Conservation (phyloP, 2,113 vertebrate species). For the Deroptyus accipitrinus region DNA sequence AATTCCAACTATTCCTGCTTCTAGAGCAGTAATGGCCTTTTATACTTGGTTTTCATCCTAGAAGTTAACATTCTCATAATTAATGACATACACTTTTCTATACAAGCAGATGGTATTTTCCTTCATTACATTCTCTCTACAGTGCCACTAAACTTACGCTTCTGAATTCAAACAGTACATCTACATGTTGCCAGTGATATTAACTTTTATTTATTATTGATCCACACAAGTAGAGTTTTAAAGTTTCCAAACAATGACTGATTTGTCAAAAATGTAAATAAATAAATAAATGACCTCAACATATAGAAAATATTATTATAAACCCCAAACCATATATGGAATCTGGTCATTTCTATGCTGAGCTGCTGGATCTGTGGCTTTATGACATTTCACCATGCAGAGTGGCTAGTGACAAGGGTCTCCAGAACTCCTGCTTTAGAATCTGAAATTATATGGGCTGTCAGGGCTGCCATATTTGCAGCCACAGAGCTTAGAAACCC, state of each 20-base stretch:
- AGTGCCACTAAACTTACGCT: background rate
- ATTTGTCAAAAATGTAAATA: background rate
- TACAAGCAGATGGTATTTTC: background rate
- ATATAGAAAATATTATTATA: background rate
- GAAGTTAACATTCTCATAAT: background rate
- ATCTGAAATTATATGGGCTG: background rate
- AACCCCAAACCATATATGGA: background rate
- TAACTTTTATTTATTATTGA: background rate
- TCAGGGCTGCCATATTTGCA: background rate
- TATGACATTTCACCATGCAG: background rate
- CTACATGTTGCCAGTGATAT: background rate
- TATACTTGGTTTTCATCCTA: background rate
- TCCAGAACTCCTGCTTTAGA: background rate
- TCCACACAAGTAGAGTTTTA: background rate
- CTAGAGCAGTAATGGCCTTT: background rate
- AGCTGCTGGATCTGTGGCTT: background rate
- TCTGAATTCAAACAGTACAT: background rate
- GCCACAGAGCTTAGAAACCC: background rate
- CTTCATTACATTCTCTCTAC: background rate
- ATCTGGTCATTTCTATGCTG: background rate
- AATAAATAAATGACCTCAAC: background rate
- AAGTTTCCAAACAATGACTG: background rate
- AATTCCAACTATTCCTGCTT: background rate
- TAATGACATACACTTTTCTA: background rate
- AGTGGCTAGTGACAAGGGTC: fast-evolving